Conservation (phyloP, 2,888 invertebrate genomes). For the Agrypnus murinus region DNA sequence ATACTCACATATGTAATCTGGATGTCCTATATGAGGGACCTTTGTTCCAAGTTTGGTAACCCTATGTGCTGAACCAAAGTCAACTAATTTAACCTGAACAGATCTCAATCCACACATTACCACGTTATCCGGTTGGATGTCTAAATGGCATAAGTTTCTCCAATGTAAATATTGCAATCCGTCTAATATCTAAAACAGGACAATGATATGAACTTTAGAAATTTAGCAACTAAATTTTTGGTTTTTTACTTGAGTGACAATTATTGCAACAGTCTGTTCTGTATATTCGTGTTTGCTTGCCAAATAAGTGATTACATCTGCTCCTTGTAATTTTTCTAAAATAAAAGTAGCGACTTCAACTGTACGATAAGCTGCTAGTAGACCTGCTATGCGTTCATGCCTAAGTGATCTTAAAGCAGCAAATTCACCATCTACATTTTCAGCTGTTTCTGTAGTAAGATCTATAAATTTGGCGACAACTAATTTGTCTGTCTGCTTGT, state of each 20-base stretch:
- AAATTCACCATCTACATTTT: conserved; percentile 85
- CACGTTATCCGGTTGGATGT: conserved; percentile 96
- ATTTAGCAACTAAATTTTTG: neutral
- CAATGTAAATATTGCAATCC: conserved; percentile 96
- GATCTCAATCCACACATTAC: conserved; percentile 91
- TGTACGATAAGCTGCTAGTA: conserved; percentile 83
- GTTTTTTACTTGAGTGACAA: conserved; percentile 85
- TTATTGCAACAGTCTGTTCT: conserved; percentile 92
- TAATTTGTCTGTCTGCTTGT: conserved; percentile 82
- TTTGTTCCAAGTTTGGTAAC: conserved; percentile 86
- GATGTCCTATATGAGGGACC: conserved; percentile 81
- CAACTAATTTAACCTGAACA: conserved; percentile 91
- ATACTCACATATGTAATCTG: conserved; percentile 82
- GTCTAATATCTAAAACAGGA: conserved; percentile 78
- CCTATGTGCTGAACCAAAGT: conserved; percentile 90
- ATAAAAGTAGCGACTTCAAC: conserved; percentile 83
- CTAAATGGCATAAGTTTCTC: conserved; percentile 91
- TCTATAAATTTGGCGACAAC: conserved; percentile 91
- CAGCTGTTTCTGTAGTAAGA: conserved; percentile 78
- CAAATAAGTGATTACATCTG: conserved; percentile 92
- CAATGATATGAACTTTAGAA: no score
- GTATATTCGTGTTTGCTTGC: conserved; percentile 92
- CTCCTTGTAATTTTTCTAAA: conserved; percentile 90
- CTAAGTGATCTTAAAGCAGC: conserved; percentile 86
- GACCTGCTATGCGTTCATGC: conserved; percentile 90